These are phyloP conservation scores for Timandra comae DNA, from an alignment of 2,888 invertebrate species.

Conservation along the genomic window DNA sequence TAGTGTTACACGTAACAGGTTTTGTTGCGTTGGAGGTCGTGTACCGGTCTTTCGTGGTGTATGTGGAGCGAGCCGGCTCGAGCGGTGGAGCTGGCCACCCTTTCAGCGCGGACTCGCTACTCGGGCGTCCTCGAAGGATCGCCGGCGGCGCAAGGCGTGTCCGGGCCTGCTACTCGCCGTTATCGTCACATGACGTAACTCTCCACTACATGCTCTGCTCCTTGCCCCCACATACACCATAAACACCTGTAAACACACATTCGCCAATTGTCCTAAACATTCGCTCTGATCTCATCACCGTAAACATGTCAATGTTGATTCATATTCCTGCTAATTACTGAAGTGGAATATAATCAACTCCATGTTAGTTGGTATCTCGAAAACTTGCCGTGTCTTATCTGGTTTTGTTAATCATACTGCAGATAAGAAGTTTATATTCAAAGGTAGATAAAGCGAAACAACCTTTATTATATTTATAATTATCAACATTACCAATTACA, in stretches of 20 bases:
- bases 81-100: slow-evolving; percentile 44
- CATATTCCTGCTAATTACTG: slow-evolving; percentile 18
- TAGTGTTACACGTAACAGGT: slow-evolving; percentile 71
- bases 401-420: slow-evolving; percentile 35
- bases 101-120: slow-evolving; percentile 57
- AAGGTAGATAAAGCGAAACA: slow-evolving; percentile 27
- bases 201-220: slow-evolving; percentile 27
- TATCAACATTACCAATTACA: no score
- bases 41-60: slow-evolving; percentile 68
- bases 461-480: no score
- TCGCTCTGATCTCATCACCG: slow-evolving; percentile 7
- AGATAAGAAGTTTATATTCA: slow-evolving; percentile 39
- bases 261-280: slow-evolving; percentile 8
- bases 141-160: slow-evolving; percentile 70
- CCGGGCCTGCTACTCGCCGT: slow-evolving; percentile 50
- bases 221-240: slow-evolving; percentile 28
- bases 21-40: slow-evolving; percentile 70
- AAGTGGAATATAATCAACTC: slow-evolving; percentile 21
- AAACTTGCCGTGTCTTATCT: slow-evolving; percentile 42
- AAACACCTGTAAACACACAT: slow-evolving; percentile 32
- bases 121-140: slow-evolving; percentile 59
- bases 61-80: slow-evolving; percentile 59
- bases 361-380: slow-evolving; percentile 26
- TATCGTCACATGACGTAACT: slow-evolving; percentile 71
- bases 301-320: slow-evolving; percentile 19